Conservation (phyloP, 1,140 invertebrate species). For the Dreissena rostriformis region DNA sequence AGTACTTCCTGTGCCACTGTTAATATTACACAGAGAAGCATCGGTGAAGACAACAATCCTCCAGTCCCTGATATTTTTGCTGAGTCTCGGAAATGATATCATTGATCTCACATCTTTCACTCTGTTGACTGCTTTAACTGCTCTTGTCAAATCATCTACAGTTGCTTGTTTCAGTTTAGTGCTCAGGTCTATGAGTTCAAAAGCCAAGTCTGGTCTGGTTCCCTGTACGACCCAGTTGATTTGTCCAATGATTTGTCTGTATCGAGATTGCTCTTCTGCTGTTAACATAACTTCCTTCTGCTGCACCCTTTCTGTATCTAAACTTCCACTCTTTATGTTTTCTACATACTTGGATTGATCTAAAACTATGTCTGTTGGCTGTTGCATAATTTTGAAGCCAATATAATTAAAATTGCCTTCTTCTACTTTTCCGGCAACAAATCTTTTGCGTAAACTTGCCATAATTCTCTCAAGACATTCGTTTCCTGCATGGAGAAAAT, state of each 20-base stretch:
- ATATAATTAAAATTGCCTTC: no score
- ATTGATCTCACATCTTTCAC: constrained; percentile 28
- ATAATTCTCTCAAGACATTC: constrained; percentile 33
- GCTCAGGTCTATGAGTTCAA: constrained; percentile 37
- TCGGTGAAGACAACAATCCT: constrained; percentile 46
- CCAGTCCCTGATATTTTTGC: constrained; percentile 24
- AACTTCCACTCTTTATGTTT: constrained; percentile 12
- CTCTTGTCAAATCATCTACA: constrained; percentile 24
- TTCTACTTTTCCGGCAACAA: constrained; percentile 40
- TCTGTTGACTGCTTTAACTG: constrained; percentile 40
- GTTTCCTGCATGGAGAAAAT: constrained; percentile 42
- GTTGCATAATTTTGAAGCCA: no score
- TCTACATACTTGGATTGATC: no score
- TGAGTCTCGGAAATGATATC: background rate
- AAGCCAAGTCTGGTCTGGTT: constrained; percentile 39
- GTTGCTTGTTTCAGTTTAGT: constrained; percentile 40
- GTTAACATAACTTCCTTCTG: constrained; percentile 26
- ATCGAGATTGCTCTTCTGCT: constrained; percentile 19
- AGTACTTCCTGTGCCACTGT: constrained; percentile 50
- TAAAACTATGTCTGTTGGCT: no score
- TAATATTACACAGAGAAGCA: constrained; percentile 49
- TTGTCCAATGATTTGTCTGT: constrained; percentile 33
- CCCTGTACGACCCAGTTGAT: constrained; percentile 49
- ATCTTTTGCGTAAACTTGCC: constrained; percentile 36
- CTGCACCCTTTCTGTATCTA: constrained; percentile 23